Percentiles rank a stretch among this genome's conserved stretches.
These are phyloP conservation scores for Stegodyphus mimosarum DNA, from an alignment of 1,140 invertebrate genomes.

Conservation along the genomic window DNA sequence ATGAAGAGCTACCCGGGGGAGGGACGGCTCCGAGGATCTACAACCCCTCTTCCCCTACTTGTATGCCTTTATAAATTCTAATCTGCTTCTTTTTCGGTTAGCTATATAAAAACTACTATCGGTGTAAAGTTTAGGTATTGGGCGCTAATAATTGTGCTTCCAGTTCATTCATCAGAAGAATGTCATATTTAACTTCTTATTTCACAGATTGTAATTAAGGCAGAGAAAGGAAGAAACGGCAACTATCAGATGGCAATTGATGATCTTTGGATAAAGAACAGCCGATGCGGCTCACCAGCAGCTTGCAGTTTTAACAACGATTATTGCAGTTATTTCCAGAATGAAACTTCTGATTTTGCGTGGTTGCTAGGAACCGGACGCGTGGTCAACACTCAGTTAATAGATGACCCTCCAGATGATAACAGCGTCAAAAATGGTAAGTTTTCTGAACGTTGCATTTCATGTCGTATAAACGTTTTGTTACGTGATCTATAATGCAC, in stretches of 20 bases:
- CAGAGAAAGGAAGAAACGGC: slow-evolving; percentile 20
- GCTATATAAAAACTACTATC: too few relatives aligned
- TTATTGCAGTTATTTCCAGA: slow-evolving; percentile 51
- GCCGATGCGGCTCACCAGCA: slow-evolving; percentile 1
- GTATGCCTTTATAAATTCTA: too few relatives aligned
- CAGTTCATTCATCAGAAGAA: too few relatives aligned
- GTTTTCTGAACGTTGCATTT: too few relatives aligned
- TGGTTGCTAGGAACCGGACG: slow-evolving; percentile 52
- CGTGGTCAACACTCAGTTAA: slow-evolving; percentile 30
- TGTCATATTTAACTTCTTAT: not conserved
- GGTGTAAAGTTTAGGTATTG: too few relatives aligned
- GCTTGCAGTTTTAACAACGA: slow-evolving; percentile 47
- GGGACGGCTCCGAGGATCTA: too few relatives aligned
- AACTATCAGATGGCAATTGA: slow-evolving; percentile 37
- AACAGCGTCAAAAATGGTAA: slow-evolving; percentile 39
- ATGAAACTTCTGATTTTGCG: slow-evolving; percentile 43
- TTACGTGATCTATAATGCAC: too few relatives aligned
- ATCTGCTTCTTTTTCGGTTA: too few relatives aligned
- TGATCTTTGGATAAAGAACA: slow-evolving; percentile 31
- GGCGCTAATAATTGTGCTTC: too few relatives aligned
- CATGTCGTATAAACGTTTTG: too few relatives aligned
- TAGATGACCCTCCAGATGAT: slow-evolving; percentile 25
- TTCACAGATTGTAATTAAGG: slow-evolving; percentile 40
- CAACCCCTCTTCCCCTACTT: too few relatives aligned
- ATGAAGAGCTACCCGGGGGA: too few relatives aligned